phyloP scores from a whole-genome alignment of 2,888 invertebrate genomes.

The Coleophora deauratella region DNA sequence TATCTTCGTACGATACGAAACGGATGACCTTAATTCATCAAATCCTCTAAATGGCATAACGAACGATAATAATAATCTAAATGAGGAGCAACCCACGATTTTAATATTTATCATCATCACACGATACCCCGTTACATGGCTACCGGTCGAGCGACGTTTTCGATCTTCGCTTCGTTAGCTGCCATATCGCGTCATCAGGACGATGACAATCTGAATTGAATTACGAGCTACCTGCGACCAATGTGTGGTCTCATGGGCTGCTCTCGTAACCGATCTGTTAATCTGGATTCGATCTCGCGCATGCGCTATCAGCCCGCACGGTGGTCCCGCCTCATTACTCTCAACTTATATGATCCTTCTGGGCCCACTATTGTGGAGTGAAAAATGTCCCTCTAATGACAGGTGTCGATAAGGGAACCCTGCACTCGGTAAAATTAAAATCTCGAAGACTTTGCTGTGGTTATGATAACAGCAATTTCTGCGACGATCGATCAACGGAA shows the following conservation, averaged over 20 bases:
- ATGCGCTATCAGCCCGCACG: constrained; percentile 55
- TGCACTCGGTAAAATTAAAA: constrained; percentile 14
- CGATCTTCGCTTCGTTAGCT: constrained; percentile 66
- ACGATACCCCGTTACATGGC: constrained; percentile 45
- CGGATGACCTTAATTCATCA: no score
- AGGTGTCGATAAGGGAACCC: constrained; percentile 60
- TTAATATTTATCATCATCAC: constrained; percentile 32
- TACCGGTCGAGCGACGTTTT: constrained; percentile 41
- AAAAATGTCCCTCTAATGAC: constrained; percentile 64
- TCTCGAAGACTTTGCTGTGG: constrained; percentile 27
- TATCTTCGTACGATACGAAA: no score
- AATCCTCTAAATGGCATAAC: background rate
- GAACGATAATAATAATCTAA: constrained; percentile 10
- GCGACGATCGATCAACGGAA: constrained; percentile 47
- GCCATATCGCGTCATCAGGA: constrained; percentile 60
- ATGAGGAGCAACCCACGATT: constrained; percentile 26
- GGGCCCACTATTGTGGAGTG: constrained; percentile 61
- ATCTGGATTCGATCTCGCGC: constrained; percentile 64
- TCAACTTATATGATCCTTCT: constrained; percentile 41
- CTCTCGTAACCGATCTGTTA: constrained; percentile 45
- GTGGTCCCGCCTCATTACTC: constrained; percentile 69
- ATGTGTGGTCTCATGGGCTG: constrained; percentile 56
- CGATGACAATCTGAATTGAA: constrained; percentile 73
- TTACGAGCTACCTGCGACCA: constrained; percentile 67
- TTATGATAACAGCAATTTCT: constrained; percentile 43